Evolutionary conservation across 2,113 vertebrate species (phyloP).

Genomic region (Chunga burmeisteri): DNA sequence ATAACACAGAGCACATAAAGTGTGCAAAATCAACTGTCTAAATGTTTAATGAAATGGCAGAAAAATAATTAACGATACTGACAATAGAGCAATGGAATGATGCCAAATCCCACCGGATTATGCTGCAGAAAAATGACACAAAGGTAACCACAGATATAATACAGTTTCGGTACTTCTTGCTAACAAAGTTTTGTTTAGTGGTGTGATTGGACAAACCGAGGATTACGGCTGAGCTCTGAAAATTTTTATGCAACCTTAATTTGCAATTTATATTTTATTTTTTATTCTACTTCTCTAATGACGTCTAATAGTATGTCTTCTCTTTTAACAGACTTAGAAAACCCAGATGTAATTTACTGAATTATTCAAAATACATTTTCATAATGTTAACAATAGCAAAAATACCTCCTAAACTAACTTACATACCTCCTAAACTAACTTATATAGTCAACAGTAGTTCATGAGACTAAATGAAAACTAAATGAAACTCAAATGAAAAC

Average conservation of each 20-base stretch:
- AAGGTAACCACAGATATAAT: not conserved
- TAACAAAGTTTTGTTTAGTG: not conserved
- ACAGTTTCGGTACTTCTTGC: not conserved
- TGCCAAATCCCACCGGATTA: not conserved
- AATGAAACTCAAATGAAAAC: not conserved
- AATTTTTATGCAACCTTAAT: not conserved
- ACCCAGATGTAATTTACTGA: not conserved
- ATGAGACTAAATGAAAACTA: not conserved
- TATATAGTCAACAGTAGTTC: not conserved
- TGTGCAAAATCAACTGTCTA: not conserved
- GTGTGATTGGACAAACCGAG: not conserved
- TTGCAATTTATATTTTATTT: not conserved
- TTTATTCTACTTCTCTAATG: not conserved
- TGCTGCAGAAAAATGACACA: not conserved
- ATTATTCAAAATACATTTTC: not conserved
- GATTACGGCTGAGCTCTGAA: not conserved
- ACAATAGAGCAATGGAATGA: not conserved
- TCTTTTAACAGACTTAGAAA: not conserved
- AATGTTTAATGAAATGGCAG: not conserved
- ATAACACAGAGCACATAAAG: not conserved
- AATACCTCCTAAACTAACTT: not conserved
- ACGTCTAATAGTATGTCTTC: not conserved
- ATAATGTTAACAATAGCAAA: not conserved
- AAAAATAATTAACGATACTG: not conserved
- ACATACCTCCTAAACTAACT: not conserved